Base-by-base conservation (phyloP, 2,113 vertebrate species). In the Artemisiospiza belli region DNA sequence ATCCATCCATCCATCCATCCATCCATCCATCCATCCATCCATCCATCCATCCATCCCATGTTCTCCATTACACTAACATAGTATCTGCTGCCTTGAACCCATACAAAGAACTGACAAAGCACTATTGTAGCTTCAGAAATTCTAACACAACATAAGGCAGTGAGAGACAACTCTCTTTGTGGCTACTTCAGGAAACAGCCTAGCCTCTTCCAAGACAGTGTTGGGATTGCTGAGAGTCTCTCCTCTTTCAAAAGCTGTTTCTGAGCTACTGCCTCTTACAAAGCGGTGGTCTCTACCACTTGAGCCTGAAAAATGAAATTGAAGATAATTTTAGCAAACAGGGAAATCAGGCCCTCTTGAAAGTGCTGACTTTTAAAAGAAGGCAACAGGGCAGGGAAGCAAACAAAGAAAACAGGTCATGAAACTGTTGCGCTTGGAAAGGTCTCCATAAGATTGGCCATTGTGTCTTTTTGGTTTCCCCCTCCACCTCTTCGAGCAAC, bases 171-270 rank as follows among this genome's bases (percentile, higher is more conserved):
- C 8, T 18, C 10, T 33, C 49, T 44, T 72, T 37, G n/a, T 23
- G 41, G 49, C n/a, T 90, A 9, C 87, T 73, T 69, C 49, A 73
- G 23, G 63, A 89, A 80, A 69, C 13, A 69, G 59, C 21, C 44
- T 73, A 27, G 10, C 30, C 24, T 49, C 44, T 85, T 79, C 49
- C 79, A 76, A 64, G 35, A 39, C 12, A 72, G 57, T 0, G 0
- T 0, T 15, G 30, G n/a, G 37, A 76, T 33, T 54, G n/a, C 10
- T 20, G 13, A 80, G 12, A 64, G 16, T 28, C 13, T 52, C 31
- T 67, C 33, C 30, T 83, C 51, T 86, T 13, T 18, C 25, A 61
- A 80, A 92, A 89, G n/a, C 15, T 89, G 31, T 18, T 89, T 91
- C 43, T 62, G 55, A 89, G 28, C 74, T 82, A 59, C 4, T 74